These are phyloP conservation scores for Hyperopisus bebe DNA, from an alignment of 2,113 vertebrate genomes.

Conservation along the genomic window DNA sequence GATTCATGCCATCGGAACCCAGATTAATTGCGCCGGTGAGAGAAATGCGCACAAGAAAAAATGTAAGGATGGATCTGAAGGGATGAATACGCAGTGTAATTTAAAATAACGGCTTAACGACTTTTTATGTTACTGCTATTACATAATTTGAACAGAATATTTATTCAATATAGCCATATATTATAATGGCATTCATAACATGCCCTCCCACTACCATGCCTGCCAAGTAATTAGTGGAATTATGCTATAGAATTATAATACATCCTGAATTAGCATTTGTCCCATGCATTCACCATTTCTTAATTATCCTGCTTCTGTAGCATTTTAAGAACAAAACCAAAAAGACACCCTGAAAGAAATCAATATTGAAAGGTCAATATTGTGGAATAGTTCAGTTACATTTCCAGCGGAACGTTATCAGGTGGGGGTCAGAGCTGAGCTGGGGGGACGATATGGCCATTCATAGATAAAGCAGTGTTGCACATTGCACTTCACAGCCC, in stretches of 20 bases:
- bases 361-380: neutral
- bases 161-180: neutral
- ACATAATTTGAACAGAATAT: neutral
- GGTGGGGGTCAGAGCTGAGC: neutral
- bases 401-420: neutral
- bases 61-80: neutral
- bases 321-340: neutral
- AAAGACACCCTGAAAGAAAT: neutral
- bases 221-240: neutral
- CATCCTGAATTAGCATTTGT: neutral
- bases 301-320: neutral
- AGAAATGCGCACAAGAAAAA: neutral
- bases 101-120: neutral
- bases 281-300: neutral
- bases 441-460: neutral
- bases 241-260: neutral
- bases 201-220: neutral
- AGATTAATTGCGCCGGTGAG: neutral
- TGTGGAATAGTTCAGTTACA: neutral
- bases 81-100: neutral
- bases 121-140: neutral
- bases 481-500: constrained; percentile 16
- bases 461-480: neutral
- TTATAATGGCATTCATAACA: neutral
- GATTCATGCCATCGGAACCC: neutral